phyloP scores from a whole-genome alignment of 2,888 invertebrate species.

The Autographa gamma region DNA sequence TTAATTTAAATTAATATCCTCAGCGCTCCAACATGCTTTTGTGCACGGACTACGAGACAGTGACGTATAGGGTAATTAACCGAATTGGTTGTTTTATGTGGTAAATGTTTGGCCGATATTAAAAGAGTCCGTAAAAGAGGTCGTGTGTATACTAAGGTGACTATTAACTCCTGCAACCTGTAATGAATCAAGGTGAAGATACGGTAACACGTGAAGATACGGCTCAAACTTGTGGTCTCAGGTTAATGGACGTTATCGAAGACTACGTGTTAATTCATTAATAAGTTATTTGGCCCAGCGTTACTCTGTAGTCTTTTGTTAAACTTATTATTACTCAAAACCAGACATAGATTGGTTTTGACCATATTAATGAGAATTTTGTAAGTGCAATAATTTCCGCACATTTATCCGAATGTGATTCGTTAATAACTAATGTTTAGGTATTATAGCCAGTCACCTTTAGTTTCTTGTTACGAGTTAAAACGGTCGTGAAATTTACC shows the following conservation, averaged over 20 bases:
- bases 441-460: conserved; percentile 82
- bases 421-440: conserved; percentile 60
- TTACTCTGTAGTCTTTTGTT: conserved; percentile 70
- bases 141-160: conserved; percentile 67
- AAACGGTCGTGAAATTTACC: conserved; percentile 46
- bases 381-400: conserved; percentile 50
- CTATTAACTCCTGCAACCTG: conserved; percentile 80
- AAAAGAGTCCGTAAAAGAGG: conserved; percentile 60
- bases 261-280: conserved; percentile 82
- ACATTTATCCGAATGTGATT: conserved; percentile 55
- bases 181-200: conserved; percentile 80
- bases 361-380: conserved; percentile 57
- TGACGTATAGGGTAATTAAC: conserved; percentile 45
- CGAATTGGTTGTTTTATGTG: conserved; percentile 30
- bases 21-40: conserved; percentile 13
- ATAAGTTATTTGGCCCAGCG: conserved; percentile 81
- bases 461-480: conserved; percentile 63
- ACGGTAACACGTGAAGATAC: conserved; percentile 77
- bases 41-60: conserved; percentile 7
- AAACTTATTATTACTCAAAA: conserved; percentile 65
- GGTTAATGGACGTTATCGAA: conserved; percentile 86
- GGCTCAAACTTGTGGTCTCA: conserved; percentile 87
- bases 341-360: conserved; percentile 82
- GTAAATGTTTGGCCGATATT: conserved; percentile 49
- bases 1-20: conserved; percentile 4